A percentile compares a stretch with the other conserved stretches of the same genome.
These are phyloP conservation scores for Cremastinae sp. DNA, from an alignment of 2,888 invertebrate genomes.

Conservation along the genomic window DNA sequence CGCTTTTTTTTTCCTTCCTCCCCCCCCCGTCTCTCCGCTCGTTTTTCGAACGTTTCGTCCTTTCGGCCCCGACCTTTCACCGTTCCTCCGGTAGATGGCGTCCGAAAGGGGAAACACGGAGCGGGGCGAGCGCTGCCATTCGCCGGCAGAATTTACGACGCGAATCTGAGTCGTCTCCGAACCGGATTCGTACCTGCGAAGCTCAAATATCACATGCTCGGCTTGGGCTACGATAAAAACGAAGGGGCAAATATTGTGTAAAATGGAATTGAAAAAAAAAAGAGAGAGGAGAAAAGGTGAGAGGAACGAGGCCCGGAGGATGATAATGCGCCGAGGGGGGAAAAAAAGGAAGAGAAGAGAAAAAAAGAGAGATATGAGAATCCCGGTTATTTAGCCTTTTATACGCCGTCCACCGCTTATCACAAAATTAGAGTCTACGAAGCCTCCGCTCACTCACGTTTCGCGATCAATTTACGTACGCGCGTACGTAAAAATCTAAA, in stretches of 20 bases:
- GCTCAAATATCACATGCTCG: slow-evolving; percentile 37
- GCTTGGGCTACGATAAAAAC: slow-evolving; percentile 29
- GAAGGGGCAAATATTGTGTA: slow-evolving; percentile 11
- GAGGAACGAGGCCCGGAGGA: slow-evolving; percentile 2
- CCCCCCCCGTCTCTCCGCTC: no score
- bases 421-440: slow-evolving; percentile 76
- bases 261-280: no score
- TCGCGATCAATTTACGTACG: slow-evolving; percentile 56
- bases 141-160: slow-evolving; percentile 46
- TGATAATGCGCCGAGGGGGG: slow-evolving; percentile 17
- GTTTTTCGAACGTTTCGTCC: not conserved
- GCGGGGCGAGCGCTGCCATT: slow-evolving; percentile 23
- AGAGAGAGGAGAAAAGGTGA: slow-evolving; percentile 9
- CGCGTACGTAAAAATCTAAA: slow-evolving; percentile 38
- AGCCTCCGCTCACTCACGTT: slow-evolving; percentile 66
- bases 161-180: slow-evolving; percentile 20
- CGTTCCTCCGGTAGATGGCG: not conserved
- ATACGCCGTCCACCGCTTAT: slow-evolving; percentile 74
- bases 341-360: slow-evolving; percentile 5
- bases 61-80: not conserved
- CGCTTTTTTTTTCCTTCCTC: no score
- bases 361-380: slow-evolving; percentile 35
- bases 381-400: slow-evolving; percentile 29
- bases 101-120: not conserved
- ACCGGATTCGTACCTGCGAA: slow-evolving; percentile 51